Percentiles rank a stretch among this genome's conserved stretches.
These are phyloP conservation scores for Chironomus tentans DNA, from an alignment of 2,888 invertebrate genomes.

Conservation along the genomic window DNA sequence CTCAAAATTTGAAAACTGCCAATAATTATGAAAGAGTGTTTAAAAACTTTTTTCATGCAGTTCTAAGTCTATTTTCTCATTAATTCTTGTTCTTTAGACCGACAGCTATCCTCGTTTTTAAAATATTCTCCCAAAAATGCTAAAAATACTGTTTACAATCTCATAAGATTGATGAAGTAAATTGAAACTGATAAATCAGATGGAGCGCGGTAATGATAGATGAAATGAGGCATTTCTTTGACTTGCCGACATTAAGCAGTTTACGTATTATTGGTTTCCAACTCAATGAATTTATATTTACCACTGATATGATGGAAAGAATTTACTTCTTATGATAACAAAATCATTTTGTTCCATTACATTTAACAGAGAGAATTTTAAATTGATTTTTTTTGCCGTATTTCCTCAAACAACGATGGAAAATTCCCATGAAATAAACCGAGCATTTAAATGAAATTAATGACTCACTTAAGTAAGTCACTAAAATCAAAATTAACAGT, in stretches of 20 bases:
- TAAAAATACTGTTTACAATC: no score
- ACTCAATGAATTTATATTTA: neutral
- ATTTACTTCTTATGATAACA: neutral
- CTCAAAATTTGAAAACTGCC: no score
- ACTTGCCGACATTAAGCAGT: neutral
- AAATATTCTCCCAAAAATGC: no score
- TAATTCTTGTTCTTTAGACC: no score
- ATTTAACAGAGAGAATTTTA: neutral
- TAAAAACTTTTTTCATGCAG: no score
- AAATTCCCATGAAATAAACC: neutral
- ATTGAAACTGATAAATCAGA: neutral
- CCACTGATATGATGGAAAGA: no score
- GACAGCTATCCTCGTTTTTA: no score
- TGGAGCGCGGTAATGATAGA: neutral
- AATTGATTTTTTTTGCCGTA: no score
- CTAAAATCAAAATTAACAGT: conserved; percentile 18
- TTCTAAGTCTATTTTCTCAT: no score
- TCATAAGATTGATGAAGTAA: neutral
- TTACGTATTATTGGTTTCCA: neutral
- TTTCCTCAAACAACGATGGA: no score
- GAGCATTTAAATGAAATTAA: conserved; percentile 5
- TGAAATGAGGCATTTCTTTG: neutral
- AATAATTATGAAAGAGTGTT: no score
- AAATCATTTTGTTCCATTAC: neutral
- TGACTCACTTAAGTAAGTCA: neutral